Conservation (phyloP, 2,888 invertebrate genomes). For the Idaea biselata region DNA sequence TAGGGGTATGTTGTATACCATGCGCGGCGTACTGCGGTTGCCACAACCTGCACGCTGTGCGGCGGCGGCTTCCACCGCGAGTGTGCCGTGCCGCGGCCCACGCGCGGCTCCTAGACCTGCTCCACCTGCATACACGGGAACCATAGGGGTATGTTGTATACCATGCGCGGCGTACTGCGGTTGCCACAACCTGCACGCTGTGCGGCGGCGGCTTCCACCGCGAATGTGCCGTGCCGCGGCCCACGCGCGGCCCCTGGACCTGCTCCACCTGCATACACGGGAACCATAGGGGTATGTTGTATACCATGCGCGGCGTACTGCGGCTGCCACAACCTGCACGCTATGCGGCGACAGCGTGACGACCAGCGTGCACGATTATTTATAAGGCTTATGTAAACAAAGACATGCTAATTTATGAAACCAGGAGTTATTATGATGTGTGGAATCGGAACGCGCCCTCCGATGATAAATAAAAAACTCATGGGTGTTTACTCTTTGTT, state of each 20-base stretch:
- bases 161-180: too few species aligned
- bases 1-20: constrained; percentile 30
- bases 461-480: too few species aligned
- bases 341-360: constrained; percentile 73
- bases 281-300: constrained; percentile 33
- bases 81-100: constrained; percentile 83
- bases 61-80: constrained; percentile 85
- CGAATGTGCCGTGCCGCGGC: constrained; percentile 84
- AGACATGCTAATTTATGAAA: too few species aligned
- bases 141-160: constrained; percentile 31
- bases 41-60: constrained; percentile 82
- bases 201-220: constrained; percentile 85
- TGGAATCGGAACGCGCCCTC: too few species aligned
- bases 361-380: constrained; percentile 80
- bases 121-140: constrained; percentile 61
- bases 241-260: constrained; percentile 72
- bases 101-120: constrained; percentile 76
- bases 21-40: constrained; percentile 52
- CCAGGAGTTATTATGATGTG: too few species aligned
- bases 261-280: constrained; percentile 72
- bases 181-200: constrained; percentile 66
- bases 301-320: too few species aligned
- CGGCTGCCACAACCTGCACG: constrained; percentile 63
- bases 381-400: too few species aligned
- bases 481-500: too few species aligned